Percentiles rank a stretch among this genome's conserved stretches.
Conservation (phyloP, 2,113 vertebrate genomes). For the Thalassoma bifasciatum region DNA sequence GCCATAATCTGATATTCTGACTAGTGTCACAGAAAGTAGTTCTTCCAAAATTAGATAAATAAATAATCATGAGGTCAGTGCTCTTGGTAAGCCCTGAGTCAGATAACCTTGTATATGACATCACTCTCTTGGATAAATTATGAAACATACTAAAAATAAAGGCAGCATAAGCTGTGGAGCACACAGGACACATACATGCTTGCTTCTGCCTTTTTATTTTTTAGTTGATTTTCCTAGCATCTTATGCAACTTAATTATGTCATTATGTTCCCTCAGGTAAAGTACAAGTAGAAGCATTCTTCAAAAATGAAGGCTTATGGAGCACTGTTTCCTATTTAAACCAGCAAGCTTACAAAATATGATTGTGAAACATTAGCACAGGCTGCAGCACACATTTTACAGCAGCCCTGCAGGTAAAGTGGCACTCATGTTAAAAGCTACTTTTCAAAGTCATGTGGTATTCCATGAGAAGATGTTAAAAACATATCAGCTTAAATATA, state of each 20-base stretch:
- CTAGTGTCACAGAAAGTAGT: background rate
- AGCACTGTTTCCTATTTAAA: background rate
- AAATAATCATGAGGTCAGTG: background rate
- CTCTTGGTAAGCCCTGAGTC: background rate
- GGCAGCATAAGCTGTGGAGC: background rate
- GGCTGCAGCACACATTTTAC: conserved; percentile 23
- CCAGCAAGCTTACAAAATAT: conserved; percentile 7
- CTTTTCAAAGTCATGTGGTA: conserved; percentile 39
- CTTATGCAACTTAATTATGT: background rate
- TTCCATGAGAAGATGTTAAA: conserved; percentile 59
- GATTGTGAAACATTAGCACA: conserved; percentile 24
- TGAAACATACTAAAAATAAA: background rate
- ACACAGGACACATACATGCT: background rate
- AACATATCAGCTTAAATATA: conserved; percentile 63
- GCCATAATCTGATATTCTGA: too few relatives aligned
- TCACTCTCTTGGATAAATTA: conserved; percentile 4
- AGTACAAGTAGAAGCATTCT: background rate
- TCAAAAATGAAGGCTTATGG: conserved; percentile 4
- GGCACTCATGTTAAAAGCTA: conserved; percentile 57
- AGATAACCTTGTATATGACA: conserved; percentile 9
- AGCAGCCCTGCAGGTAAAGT: conserved; percentile 49
- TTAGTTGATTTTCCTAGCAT: background rate
- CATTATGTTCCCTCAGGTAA: background rate
- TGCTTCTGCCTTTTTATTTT: too few relatives aligned
- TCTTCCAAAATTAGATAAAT: background rate